These are phyloP conservation scores for Serinus canaria DNA, from an alignment of 2,113 vertebrate species.

Conservation along the genomic window DNA sequence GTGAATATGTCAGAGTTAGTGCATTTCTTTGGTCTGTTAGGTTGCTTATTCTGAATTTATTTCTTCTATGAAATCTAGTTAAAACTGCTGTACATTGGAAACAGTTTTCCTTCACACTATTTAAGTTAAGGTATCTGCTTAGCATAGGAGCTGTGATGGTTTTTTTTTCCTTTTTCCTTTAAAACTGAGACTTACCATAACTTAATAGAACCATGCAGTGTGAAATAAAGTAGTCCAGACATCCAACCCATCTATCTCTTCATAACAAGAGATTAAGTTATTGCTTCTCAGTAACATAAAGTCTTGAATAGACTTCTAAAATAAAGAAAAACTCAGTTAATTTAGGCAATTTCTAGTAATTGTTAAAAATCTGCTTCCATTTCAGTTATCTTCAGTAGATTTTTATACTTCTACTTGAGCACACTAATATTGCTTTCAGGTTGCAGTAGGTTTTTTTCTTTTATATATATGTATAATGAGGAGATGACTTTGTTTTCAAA, in stretches of 20 bases:
- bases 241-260: not conserved
- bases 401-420: not conserved
- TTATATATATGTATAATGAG: not conserved
- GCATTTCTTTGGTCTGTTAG: not conserved
- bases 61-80: not conserved
- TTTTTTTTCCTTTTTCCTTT: not conserved
- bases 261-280: not conserved
- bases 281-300: not conserved
- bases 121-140: not conserved
- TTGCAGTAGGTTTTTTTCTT: not conserved
- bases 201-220: not conserved
- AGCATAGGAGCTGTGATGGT: not conserved
- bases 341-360: not conserved
- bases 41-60: not conserved
- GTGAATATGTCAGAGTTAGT: not conserved
- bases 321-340: not conserved
- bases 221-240: not conserved
- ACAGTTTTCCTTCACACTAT: not conserved
- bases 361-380: not conserved
- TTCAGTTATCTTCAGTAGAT: not conserved
- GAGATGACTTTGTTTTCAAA: not conserved
- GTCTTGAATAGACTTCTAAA: not conserved
- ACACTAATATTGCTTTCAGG: not conserved
- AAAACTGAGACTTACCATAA: not conserved
- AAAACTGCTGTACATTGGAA: not conserved